Conservation (phyloP, 2,888 invertebrate species). For the Cheilosia soror region DNA sequence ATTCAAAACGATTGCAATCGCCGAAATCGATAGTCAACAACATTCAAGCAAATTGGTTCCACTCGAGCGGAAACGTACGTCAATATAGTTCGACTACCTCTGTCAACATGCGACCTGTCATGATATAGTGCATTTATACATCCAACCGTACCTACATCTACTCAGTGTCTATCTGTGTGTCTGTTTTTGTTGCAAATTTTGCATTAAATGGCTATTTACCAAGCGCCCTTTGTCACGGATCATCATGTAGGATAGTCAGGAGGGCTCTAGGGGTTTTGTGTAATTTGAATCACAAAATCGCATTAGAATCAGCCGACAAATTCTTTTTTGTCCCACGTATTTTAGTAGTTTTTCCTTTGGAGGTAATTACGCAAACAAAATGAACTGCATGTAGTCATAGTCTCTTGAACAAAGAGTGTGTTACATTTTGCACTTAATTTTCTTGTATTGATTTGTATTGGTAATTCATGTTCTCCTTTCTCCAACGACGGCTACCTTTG, state of each 20-base stretch:
- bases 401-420: background rate
- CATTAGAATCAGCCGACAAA: conserved; percentile 24
- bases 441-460: conserved; percentile 4
- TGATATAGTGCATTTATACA: background rate
- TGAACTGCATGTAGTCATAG: conserved; percentile 4
- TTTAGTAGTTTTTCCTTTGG: background rate
- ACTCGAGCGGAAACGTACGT: conserved; percentile 29
- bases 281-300: conserved; percentile 62
- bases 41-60: conserved; percentile 44
- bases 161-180: background rate
- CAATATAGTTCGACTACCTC: conserved; percentile 1
- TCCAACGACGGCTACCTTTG: background rate
- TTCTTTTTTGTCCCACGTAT: background rate
- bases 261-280: background rate
- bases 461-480: background rate
- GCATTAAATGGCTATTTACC: conserved; percentile 32
- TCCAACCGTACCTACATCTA: background rate
- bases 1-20: conserved; percentile 3
- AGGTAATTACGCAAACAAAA: conserved; percentile 5
- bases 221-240: conserved; percentile 11
- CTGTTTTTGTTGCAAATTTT: background rate
- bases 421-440: conserved; percentile 2
- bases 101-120: conserved; percentile 12
- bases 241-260: background rate
- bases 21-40: conserved; percentile 31